Conservation (phyloP, 2,113 vertebrate genomes). For the Opisthocomus hoazin region DNA sequence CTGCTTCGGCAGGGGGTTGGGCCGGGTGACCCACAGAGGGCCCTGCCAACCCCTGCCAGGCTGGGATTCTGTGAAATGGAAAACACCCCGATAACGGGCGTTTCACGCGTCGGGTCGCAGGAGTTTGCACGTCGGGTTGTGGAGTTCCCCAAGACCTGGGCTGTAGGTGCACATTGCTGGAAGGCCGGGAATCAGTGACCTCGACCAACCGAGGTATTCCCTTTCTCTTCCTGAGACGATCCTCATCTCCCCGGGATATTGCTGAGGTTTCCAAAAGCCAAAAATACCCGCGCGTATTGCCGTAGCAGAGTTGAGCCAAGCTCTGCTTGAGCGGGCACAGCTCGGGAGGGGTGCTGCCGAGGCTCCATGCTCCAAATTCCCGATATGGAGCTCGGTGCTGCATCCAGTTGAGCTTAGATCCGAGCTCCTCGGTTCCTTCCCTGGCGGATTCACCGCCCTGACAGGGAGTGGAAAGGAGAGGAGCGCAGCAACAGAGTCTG, state of each 20-base stretch:
- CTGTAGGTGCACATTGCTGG: accelerated
- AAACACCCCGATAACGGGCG: accelerated
- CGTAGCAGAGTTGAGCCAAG: neutral
- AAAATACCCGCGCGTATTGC: neutral
- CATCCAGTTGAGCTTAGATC: neutral
- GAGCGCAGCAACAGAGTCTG: neutral
- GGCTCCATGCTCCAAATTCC: neutral
- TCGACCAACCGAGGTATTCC: accelerated
- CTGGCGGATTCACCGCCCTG: neutral
- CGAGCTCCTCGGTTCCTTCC: neutral
- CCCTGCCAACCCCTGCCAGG: too few species aligned
- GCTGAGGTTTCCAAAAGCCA: neutral
- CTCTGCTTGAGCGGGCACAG: neutral
- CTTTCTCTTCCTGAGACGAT: neutral
- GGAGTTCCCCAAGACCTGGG: neutral
- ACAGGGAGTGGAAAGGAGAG: neutral
- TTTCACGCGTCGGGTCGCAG: accelerated
- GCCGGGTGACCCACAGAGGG: too few species aligned
- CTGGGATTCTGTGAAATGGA: too few species aligned
- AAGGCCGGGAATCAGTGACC: accelerated
- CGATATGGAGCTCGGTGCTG: neutral
- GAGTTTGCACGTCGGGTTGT: neutral
- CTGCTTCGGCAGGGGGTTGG: too few species aligned
- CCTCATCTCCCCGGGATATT: neutral
- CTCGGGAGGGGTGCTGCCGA: neutral